A percentile compares a stretch with the other conserved stretches of the same genome.
Evolutionary conservation across 30 jellyfish, hydroid and myxozoan species (phyloP).

Genomic region (Aurelia sp.): DNA sequence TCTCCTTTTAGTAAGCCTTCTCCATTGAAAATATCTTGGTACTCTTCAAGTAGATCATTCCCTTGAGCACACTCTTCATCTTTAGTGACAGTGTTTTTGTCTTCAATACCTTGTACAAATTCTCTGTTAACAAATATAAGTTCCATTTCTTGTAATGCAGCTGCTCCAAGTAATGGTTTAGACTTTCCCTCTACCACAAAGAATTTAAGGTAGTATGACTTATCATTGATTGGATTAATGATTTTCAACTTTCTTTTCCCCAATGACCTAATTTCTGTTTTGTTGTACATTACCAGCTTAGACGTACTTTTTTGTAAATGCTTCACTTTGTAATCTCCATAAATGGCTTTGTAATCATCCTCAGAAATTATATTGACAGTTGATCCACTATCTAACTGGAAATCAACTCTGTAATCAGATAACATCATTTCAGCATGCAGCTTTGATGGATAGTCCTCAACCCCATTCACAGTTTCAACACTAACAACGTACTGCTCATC

Average conservation of each 20-base stretch:
- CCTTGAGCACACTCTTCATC: constrained; percentile 16
- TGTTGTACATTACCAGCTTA: constrained; percentile 25
- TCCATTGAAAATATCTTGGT: neutral
- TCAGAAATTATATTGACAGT: constrained; percentile 27
- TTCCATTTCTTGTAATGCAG: constrained; percentile 24
- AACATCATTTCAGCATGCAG: too few species aligned
- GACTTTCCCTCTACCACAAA: constrained; percentile 15
- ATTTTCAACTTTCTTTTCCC: constrained; percentile 2
- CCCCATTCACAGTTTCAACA: too few species aligned
- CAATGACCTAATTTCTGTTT: constrained; percentile 32
- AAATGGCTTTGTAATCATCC: constrained; percentile 20
- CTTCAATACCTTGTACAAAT: constrained; percentile 22
- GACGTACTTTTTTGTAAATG: constrained; percentile 28
- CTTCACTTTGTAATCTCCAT: constrained; percentile 21
- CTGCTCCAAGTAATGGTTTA: constrained; percentile 9
- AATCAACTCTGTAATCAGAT: too few species aligned
- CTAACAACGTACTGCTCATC: too few species aligned
- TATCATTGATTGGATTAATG: constrained; percentile 3
- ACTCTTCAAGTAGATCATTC: constrained; percentile 3
- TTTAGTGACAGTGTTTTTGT: constrained; percentile 12
- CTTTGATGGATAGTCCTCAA: too few species aligned
- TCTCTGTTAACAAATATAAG: constrained; percentile 31
- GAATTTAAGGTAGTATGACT: constrained; percentile 12
- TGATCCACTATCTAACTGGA: too few species aligned
- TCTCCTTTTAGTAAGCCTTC: constrained; percentile 20